Percentiles rank a stretch among this genome's conserved stretches.
phyloP scores from a whole-genome alignment of 1,140 invertebrate species.

The Drosophila ficusphila region DNA sequence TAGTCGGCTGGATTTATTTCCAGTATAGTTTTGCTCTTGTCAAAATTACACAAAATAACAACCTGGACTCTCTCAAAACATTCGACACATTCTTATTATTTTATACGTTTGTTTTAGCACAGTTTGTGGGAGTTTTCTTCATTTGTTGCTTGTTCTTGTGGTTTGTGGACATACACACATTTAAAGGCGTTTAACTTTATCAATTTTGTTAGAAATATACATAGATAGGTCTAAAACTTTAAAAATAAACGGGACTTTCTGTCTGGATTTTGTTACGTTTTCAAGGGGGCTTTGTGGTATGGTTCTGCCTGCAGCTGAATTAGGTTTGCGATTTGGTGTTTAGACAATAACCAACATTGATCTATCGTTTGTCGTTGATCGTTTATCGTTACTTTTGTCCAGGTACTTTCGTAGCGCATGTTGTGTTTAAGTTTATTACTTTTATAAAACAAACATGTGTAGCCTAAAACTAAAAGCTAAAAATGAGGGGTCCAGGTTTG shows the following conservation, averaged over 20 bases:
- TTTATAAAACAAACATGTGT: slow-evolving; percentile 32
- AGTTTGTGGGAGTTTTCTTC: slow-evolving; percentile 76
- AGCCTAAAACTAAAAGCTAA: slow-evolving; percentile 55
- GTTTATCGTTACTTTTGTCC: slow-evolving; percentile 40
- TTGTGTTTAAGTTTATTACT: slow-evolving; percentile 29
- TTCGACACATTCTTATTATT: slow-evolving; percentile 24
- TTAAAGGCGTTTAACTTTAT: slow-evolving; percentile 36
- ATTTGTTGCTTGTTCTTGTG: slow-evolving; percentile 30
- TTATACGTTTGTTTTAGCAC: slow-evolving; percentile 65
- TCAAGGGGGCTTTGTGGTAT: neutral
- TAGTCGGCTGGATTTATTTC: slow-evolving; percentile 56
- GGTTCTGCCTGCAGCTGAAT: slow-evolving; percentile 36
- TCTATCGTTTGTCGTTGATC: slow-evolving; percentile 21
- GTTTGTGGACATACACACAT: slow-evolving; percentile 22
- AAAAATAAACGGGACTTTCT: slow-evolving; percentile 9
- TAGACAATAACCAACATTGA: slow-evolving; percentile 20
- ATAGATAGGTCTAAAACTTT: slow-evolving; percentile 32
- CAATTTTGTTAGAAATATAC: slow-evolving; percentile 50
- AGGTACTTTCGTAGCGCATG: slow-evolving; percentile 62
- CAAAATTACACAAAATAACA: slow-evolving; percentile 80
- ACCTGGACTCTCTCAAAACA: slow-evolving; percentile 44
- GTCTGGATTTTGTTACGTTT: neutral
- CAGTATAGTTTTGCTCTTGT: slow-evolving; percentile 75
- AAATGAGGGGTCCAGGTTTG: slow-evolving; percentile 16
- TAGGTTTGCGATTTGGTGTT: neutral